These are phyloP conservation scores for Antechinus stuartii DNA, from an alignment of 2,113 vertebrate genomes.

Conservation along the genomic window DNA sequence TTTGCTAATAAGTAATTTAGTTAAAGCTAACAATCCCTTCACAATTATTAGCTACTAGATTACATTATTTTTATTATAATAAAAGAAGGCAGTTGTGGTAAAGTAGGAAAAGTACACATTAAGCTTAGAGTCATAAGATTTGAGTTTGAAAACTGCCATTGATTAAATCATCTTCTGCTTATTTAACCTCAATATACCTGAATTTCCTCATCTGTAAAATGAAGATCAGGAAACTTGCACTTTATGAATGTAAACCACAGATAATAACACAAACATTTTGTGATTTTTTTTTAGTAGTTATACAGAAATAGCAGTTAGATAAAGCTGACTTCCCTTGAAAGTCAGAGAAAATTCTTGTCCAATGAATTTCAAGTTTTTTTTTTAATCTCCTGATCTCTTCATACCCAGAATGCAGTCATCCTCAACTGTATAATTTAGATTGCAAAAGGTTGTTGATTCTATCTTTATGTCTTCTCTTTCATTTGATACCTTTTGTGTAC, in stretches of 20 bases:
- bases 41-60: not conserved
- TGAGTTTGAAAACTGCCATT: not conserved
- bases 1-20: not conserved
- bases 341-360: not conserved
- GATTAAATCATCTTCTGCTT: not conserved
- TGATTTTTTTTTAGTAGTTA: not conserved
- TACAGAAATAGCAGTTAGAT: not conserved
- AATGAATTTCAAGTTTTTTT: not conserved
- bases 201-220: not conserved
- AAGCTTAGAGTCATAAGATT: not conserved
- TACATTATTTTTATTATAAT: slow-evolving; percentile 12
- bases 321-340: not conserved
- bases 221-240: not conserved
- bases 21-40: not conserved
- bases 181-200: not conserved
- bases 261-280: not conserved
- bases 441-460: not conserved
- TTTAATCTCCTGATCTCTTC: not conserved
- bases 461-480: not conserved
- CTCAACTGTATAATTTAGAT: not conserved
- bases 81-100: not conserved
- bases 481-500: not conserved
- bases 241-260: not conserved
- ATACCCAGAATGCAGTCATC: not conserved
- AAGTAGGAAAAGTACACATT: not conserved